A percentile compares a stretch with the other conserved stretches of the same genome.
phyloP scores from a whole-genome alignment of 2,888 invertebrate species.

The Amphimallon solstitiale region DNA sequence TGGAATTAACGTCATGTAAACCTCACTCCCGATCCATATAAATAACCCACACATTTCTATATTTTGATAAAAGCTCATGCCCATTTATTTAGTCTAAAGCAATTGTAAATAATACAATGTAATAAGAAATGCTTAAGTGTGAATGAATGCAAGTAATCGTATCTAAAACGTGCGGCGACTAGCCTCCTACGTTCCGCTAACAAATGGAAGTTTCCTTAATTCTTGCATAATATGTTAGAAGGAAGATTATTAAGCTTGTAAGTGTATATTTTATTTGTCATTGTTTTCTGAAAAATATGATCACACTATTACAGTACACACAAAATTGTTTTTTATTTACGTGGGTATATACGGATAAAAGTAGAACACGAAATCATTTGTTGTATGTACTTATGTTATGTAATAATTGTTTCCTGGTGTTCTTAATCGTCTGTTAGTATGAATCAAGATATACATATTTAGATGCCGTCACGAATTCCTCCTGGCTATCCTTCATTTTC shows the following conservation, averaged over 20 bases:
- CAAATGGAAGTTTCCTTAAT: too few relatives aligned
- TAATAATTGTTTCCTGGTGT: constrained; percentile 12
- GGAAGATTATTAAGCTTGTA: not conserved
- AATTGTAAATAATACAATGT: too few relatives aligned
- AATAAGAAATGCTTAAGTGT: too few relatives aligned
- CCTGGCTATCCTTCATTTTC: constrained; percentile 11
- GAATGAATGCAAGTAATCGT: too few relatives aligned
- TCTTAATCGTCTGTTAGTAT: constrained; percentile 14
- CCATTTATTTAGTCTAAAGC: too few relatives aligned
- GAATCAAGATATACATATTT: not conserved
- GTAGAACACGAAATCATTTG: constrained; percentile 7
- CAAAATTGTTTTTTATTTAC: not conserved
- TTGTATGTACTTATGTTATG: not conserved
- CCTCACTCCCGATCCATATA: too few relatives aligned
- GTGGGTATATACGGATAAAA: constrained; percentile 1
- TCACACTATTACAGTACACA: not conserved
- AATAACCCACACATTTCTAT: too few relatives aligned
- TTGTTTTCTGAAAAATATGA: not conserved
- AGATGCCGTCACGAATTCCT: constrained; percentile 17
- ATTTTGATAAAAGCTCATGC: too few relatives aligned
- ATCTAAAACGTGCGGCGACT: too few relatives aligned
- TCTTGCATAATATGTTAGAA: too few relatives aligned
- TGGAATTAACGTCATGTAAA: too few relatives aligned
- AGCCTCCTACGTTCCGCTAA: too few relatives aligned
- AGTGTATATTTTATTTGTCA: constrained; percentile 12